Conservation (phyloP, 2,797 vertebrate species). For the Amphiprion clarkii region DNA sequence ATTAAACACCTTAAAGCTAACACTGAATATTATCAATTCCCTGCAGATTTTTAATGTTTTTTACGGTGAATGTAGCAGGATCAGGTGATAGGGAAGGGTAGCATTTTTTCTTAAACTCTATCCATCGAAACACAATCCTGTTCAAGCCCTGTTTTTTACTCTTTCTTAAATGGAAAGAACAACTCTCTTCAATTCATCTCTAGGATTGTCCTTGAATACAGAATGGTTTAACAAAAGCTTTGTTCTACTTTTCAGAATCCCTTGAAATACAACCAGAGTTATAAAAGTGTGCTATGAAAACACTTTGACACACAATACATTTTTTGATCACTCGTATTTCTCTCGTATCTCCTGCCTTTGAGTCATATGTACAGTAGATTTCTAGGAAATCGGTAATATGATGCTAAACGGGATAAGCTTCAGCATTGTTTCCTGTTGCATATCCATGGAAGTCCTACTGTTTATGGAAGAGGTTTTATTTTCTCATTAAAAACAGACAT, state of each 20-base stretch:
- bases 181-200: neutral
- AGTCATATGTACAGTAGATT: too few relatives aligned
- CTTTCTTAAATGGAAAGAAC: neutral
- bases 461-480: too few relatives aligned
- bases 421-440: too few relatives aligned
- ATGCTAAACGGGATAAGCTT: too few relatives aligned
- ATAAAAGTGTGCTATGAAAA: neutral
- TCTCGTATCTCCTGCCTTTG: neutral
- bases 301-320: too few relatives aligned
- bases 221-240: neutral
- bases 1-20: conserved; percentile 61
- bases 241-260: neutral
- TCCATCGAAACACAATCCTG: neutral
- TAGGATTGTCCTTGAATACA: neutral
- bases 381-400: too few relatives aligned
- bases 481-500: too few relatives aligned
- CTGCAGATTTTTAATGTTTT: conserved; percentile 48
- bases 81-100: conserved; percentile 10
- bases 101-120: conserved; percentile 20
- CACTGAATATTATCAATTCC: conserved; percentile 72
- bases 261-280: neutral
- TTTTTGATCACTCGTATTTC: neutral
- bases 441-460: too few relatives aligned
- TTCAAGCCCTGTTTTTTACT: neutral
- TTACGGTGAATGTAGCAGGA: neutral